Evolutionary conservation across 2,797 vertebrate genomes (phyloP).

Genomic region (Pelodytes ibericus): DNA sequence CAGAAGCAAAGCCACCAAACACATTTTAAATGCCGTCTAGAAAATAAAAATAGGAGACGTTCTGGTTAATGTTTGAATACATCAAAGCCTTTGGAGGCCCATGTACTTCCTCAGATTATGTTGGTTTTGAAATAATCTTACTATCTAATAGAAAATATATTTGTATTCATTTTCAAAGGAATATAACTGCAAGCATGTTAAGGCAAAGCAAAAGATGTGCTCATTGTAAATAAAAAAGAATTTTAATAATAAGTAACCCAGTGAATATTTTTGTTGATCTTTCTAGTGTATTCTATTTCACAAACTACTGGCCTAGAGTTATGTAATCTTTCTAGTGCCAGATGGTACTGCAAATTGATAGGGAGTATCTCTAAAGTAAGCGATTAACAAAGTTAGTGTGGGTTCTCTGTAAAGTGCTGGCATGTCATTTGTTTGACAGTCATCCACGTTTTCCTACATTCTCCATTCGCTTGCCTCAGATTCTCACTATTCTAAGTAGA

Average conservation of each 20-base stretch:
- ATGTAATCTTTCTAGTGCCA: too few relatives aligned
- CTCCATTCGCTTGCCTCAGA: too few relatives aligned
- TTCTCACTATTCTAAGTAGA: too few relatives aligned
- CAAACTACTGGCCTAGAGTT: too few relatives aligned
- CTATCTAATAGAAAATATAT: slow-evolving; percentile 13
- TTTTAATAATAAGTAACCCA: not conserved
- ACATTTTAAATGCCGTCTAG: slow-evolving; percentile 2
- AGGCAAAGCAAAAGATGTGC: not conserved
- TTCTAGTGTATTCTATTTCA: too few relatives aligned
- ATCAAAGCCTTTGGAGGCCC: slow-evolving; percentile 37
- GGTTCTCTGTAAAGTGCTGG: too few relatives aligned
- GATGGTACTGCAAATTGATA: too few relatives aligned
- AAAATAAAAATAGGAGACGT: slow-evolving; percentile 26
- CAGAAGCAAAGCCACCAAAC: slow-evolving; percentile 4
- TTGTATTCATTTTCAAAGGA: slow-evolving; percentile 37
- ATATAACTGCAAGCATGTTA: slow-evolving; percentile 26
- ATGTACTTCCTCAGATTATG: slow-evolving; percentile 7
- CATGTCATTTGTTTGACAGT: too few relatives aligned
- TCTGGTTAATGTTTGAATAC: slow-evolving; percentile 24
- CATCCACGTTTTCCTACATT: too few relatives aligned
- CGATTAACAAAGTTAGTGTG: too few relatives aligned
- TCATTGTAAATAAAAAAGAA: not conserved
- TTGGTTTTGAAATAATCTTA: slow-evolving; percentile 33
- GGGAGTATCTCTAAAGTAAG: too few relatives aligned
- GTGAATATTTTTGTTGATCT: too few relatives aligned